Conservation (phyloP, 2,113 vertebrate genomes). For the Ascaphus truei region DNA sequence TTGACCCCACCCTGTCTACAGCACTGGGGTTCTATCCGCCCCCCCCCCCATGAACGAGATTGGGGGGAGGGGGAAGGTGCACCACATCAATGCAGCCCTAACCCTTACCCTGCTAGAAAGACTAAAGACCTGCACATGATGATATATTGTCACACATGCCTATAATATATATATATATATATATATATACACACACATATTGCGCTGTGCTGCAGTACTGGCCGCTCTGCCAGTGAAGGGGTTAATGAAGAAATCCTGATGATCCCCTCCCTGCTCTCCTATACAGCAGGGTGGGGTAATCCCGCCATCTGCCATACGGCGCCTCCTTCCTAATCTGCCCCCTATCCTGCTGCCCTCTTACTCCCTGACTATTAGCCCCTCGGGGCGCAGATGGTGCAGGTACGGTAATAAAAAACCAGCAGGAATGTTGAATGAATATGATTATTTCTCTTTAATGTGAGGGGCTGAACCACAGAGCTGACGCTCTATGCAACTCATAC, state of each 20-base stretch:
- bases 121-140: not conserved
- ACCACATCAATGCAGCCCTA: not conserved
- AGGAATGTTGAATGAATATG: no score
- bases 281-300: conserved; percentile 4
- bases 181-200: no score
- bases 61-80: no score
- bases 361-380: conserved; percentile 11
- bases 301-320: conserved; percentile 20
- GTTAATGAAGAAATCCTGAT: conserved; percentile 2
- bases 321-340: conserved; percentile 25
- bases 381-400: not conserved
- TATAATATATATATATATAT: no score
- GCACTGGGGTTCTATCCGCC: no score
- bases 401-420: not conserved
- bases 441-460: not conserved
- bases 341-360: conserved; percentile 15
- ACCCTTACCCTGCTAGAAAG: not conserved
- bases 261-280: conserved; percentile 19
- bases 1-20: not conserved
- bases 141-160: no score
- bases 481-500: not conserved
- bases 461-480: not conserved
- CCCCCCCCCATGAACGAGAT: no score
- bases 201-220: no score
- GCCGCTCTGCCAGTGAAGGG: not conserved